phyloP scores from a whole-genome alignment of 2,888 invertebrate genomes.

The Lasius platythorax region DNA sequence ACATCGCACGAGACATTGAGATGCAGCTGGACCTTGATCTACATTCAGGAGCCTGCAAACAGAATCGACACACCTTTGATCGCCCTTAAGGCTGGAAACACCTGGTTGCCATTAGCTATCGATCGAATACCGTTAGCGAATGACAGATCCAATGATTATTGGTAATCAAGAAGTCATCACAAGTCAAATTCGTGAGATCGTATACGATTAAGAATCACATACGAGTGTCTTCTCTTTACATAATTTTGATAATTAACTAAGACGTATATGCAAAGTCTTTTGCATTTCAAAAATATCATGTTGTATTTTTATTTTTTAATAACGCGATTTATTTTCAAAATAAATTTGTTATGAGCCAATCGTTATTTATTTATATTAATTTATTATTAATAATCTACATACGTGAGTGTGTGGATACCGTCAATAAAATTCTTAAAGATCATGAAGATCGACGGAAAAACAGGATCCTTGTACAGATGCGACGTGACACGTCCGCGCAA shows the following conservation, averaged over 20 bases:
- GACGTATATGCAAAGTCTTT: neutral
- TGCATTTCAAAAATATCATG: neutral
- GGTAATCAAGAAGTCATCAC: slow-evolving; percentile 47
- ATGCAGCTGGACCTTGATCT: slow-evolving; percentile 73
- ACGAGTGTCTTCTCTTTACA: neutral
- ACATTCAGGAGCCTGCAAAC: slow-evolving; percentile 62
- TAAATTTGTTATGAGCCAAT: neutral
- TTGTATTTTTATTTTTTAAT: neutral
- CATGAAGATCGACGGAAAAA: slow-evolving; percentile 48
- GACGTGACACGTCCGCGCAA: slow-evolving; percentile 76
- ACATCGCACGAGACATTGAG: slow-evolving; percentile 29
- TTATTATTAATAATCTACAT: neutral
- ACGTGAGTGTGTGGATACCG: neutral
- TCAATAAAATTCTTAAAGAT: neutral
- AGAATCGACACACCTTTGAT: slow-evolving; percentile 70
- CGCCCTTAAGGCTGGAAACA: slow-evolving; percentile 61
- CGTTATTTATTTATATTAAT: neutral
- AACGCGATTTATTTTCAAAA: neutral
- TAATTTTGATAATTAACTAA: neutral
- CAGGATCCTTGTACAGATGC: slow-evolving; percentile 75
- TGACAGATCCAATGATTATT: slow-evolving; percentile 27
- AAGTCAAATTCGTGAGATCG: slow-evolving; percentile 2
- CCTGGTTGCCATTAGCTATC: slow-evolving; percentile 64
- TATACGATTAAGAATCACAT: neutral
- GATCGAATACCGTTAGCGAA: slow-evolving; percentile 20